Evolutionary conservation across 2,797 vertebrate genomes (phyloP).

Genomic region (Falco biarmicus): DNA sequence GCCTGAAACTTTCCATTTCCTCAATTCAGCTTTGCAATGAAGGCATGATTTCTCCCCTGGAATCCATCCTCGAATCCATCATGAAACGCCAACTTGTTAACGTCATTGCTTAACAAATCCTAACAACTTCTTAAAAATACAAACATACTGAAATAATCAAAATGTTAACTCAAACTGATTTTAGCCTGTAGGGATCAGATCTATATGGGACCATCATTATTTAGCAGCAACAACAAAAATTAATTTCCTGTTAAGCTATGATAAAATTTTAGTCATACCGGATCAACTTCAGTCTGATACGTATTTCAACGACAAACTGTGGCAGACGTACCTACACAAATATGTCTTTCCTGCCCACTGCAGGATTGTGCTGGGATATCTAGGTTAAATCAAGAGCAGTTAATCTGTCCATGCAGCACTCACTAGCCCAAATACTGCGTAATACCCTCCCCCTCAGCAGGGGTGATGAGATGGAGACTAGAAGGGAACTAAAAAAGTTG

Average conservation of each 20-base stretch:
- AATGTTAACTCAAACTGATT: neutral
- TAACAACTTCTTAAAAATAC: neutral
- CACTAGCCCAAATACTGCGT: neutral
- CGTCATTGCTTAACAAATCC: neutral
- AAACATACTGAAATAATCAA: neutral
- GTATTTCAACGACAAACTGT: neutral
- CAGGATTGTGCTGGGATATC: neutral
- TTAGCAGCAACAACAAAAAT: neutral
- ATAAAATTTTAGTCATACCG: neutral
- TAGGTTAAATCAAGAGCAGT: neutral
- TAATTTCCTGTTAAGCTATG: neutral
- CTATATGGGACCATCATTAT: neutral
- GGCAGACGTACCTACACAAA: neutral
- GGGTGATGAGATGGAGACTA: neutral
- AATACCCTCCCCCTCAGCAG: neutral
- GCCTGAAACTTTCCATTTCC: neutral
- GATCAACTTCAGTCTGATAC: neutral
- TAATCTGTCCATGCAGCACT: neutral
- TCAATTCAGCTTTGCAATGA: conserved; percentile 18
- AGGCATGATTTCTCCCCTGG: conserved; percentile 18
- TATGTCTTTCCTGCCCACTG: neutral
- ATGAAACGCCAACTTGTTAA: neutral
- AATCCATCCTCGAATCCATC: conserved; percentile 47
- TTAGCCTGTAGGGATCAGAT: neutral
- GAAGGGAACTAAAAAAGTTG: neutral